Conservation (phyloP, 37 sponge, comb jelly and placozoan species). For the Ephydatia muelleri region DNA sequence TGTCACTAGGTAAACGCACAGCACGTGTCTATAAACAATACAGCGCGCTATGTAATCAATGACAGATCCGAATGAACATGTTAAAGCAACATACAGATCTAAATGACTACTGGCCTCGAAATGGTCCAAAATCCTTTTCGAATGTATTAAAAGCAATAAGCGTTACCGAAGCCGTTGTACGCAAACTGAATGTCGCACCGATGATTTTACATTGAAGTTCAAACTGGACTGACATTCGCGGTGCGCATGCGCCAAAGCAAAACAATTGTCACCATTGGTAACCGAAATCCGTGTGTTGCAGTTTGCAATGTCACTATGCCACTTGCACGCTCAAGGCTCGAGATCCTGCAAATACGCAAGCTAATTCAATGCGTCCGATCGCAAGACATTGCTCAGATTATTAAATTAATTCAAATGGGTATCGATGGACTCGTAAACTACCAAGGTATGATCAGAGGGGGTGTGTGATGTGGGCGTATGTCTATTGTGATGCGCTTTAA, state of each 20-base stretch:
- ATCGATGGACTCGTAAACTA: conserved; percentile 72
- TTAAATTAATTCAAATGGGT: conserved; percentile 77
- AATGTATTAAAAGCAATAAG: no score
- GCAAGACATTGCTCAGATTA: conserved; percentile 72
- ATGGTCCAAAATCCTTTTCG: no score
- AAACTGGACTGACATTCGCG: neutral
- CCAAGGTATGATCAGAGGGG: conserved; percentile 50
- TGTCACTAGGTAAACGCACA: no score
- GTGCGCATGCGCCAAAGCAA: neutral
- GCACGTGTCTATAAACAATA: no score
- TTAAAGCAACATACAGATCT: no score
- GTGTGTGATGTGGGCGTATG: neutral
- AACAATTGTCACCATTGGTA: neutral
- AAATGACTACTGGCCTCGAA: no score
- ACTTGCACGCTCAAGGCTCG: conserved; percentile 70
- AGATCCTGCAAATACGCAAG: conserved; percentile 91
- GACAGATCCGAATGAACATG: no score
- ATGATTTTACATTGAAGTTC: no score
- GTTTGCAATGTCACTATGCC: conserved; percentile 68
- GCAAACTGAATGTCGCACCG: no score
- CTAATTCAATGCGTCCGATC: conserved; percentile 84
- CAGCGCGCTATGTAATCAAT: no score
- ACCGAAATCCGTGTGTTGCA: neutral
- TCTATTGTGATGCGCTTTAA: neutral
- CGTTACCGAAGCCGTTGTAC: no score